Evolutionary conservation across 2,888 invertebrate species (phyloP), one percentile per base, ranked within the genome.

Genomic region (Leptarthrus brevirostris): DNA sequence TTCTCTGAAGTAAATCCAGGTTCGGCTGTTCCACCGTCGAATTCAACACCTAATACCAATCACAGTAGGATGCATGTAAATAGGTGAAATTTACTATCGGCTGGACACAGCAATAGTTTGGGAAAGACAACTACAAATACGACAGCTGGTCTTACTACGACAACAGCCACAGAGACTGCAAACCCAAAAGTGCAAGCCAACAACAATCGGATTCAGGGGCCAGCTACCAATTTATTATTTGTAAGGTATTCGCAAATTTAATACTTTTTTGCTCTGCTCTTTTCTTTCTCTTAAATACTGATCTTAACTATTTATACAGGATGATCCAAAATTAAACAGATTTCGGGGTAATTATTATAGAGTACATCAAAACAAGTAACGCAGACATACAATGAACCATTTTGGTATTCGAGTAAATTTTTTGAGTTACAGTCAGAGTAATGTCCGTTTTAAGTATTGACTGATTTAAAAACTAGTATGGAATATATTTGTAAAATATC

Each of bases 31-130:
- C 82, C 82, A 52, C 79, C 83, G 20, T 64, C 64, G 18, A 74
- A 72, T 54, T 69, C 74, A 69, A 53, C 74, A 34, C 49, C 72
- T 74, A 84, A 81, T 79, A 81, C 83, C 49, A 84, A 81, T 79
- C 84, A 84, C 78, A 83, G 82, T 79, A 84, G 84, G 74, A 83
- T 81, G 54, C 84, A 84, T 76, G 84, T 84, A 80, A 84, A 84
- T 75, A 84, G 84, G 84, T 84, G 84, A 84, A 84, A 84, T 81
- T 81, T 81, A 79, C 80, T 82, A 78, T 79, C 78, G 76, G 78
- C 79, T 78, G 80, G 79, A 79, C 79, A 80, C 76, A 74, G 74
- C 74, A 75, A 72, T 26, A 58, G 36, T 72, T 54, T 58, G 49
- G 69, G 69, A 20, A 69, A 69, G 20, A 58, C 69, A 10, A 44